phyloP scores from a whole-genome alignment of 1,140 invertebrate genomes.

The Platorchestia sp. region DNA sequence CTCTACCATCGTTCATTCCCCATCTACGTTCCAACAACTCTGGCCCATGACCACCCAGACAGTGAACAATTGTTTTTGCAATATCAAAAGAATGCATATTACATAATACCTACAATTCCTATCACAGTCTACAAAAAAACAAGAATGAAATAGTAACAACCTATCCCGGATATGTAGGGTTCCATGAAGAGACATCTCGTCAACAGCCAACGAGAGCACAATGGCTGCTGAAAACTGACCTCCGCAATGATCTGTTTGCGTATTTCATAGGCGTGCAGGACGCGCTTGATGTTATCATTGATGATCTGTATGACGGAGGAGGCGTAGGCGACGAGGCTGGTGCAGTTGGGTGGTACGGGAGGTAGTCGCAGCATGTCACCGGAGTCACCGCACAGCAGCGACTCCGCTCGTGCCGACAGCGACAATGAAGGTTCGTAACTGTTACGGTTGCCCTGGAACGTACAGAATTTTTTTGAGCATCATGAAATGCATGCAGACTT shows the following conservation, averaged over 20 bases:
- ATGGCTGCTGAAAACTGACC: background rate
- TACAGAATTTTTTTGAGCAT: background rate
- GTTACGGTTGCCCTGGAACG: background rate
- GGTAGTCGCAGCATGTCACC: background rate
- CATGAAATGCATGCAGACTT: background rate
- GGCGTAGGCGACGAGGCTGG: constrained; percentile 23
- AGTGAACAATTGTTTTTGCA: no score
- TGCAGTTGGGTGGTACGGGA: constrained; percentile 6
- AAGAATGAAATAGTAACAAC: no score
- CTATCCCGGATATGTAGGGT: no score
- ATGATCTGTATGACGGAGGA: constrained; percentile 45
- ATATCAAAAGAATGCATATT: no score
- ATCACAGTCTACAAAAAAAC: no score
- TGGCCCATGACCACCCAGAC: no score
- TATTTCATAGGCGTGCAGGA: background rate
- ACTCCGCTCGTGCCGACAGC: constrained; percentile 23
- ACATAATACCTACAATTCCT: no score
- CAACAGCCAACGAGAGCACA: background rate
- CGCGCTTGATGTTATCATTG: constrained; percentile 26
- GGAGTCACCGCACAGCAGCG: constrained; percentile 24
- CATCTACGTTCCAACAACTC: no score
- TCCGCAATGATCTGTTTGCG: constrained; percentile 13
- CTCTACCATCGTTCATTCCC: no score
- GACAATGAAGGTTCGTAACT: constrained; percentile 8
- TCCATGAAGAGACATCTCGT: background rate